Conservation (phyloP, 2,888 invertebrate species). For the Tryphoninae sp. region DNA sequence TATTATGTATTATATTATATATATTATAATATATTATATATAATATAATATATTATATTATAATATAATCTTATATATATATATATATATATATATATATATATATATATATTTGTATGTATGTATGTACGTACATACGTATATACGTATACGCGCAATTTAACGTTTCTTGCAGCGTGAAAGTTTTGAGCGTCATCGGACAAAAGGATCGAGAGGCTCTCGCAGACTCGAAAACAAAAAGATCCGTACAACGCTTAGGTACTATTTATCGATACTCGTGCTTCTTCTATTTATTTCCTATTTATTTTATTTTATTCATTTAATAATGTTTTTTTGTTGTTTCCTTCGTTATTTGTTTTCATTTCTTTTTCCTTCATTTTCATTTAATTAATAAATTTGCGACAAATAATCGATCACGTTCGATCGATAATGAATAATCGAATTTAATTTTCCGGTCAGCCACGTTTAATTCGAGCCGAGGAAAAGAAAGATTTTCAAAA, state of each 20-base stretch:
- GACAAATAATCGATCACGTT: too few relatives aligned
- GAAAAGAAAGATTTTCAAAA: too few relatives aligned
- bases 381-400: background rate
- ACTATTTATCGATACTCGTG: conserved; percentile 63
- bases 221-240: background rate
- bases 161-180: conserved; percentile 32
- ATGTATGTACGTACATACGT: background rate
- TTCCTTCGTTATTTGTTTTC: background rate
- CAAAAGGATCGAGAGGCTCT: conserved; percentile 25
- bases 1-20: too few relatives aligned
- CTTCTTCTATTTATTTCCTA: conserved; percentile 49
- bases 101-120: background rate
- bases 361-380: background rate
- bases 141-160: background rate
- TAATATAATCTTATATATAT: too few relatives aligned
- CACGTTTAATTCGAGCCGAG: too few relatives aligned
- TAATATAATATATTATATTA: too few relatives aligned
- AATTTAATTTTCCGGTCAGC: too few relatives aligned
- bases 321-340: background rate
- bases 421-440: too few relatives aligned
- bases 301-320: conserved; percentile 20
- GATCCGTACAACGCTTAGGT: conserved; percentile 47
- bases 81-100: too few relatives aligned
- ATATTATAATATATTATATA: too few relatives aligned
- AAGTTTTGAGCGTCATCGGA: conserved; percentile 52